Conservation (phyloP, 2,888 invertebrate genomes). For the Xestia c-nigrum region DNA sequence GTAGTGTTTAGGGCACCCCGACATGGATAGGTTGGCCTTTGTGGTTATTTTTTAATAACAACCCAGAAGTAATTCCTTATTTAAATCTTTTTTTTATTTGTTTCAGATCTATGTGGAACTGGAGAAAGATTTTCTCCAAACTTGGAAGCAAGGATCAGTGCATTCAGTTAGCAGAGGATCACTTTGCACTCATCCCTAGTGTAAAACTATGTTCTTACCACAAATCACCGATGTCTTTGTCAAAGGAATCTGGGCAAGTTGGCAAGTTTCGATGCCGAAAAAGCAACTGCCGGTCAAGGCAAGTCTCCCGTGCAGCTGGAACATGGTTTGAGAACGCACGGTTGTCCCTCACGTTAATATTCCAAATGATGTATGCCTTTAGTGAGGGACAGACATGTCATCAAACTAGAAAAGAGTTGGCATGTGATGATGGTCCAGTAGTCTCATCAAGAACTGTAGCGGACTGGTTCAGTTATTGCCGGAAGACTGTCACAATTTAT, state of each 20-base stretch:
- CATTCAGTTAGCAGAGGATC: constrained; percentile 13
- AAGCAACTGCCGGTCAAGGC: not conserved
- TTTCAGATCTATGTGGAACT: constrained; percentile 20
- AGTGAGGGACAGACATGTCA: not conserved
- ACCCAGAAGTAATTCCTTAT: no score
- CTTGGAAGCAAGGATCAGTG: not conserved
- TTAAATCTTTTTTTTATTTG: not conserved
- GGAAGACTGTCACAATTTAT: not conserved
- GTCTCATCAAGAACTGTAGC: not conserved
- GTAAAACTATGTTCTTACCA: not conserved
- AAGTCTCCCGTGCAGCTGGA: not conserved
- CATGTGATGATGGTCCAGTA: not conserved
- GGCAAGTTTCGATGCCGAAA: constrained; percentile 8
- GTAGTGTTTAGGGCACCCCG: no score
- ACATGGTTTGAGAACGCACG: constrained; percentile 7
- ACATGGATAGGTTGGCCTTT: no score
- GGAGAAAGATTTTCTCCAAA: constrained; percentile 6
- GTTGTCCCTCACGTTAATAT: not conserved
- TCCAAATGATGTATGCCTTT: not conserved
- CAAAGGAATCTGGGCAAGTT: not conserved
- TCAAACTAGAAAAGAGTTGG: not conserved
- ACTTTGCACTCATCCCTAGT: constrained; percentile 12
- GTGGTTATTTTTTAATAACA: no score
- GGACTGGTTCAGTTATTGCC: constrained; percentile 3
- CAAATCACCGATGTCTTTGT: not conserved